Conservation (phyloP, 2,113 vertebrate species). For the Callospermophilus lateralis region DNA sequence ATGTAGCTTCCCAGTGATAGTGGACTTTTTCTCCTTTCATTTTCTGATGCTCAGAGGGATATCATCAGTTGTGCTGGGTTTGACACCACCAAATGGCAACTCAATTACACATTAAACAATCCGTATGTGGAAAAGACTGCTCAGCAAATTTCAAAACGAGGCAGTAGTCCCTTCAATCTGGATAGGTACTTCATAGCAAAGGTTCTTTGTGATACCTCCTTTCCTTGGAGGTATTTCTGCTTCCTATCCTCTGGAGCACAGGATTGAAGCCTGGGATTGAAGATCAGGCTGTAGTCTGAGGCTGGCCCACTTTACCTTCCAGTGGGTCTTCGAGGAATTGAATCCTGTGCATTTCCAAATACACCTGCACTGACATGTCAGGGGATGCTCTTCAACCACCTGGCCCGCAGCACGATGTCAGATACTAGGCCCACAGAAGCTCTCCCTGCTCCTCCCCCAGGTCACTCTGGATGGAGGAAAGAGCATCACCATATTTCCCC, state of each 20-base stretch:
- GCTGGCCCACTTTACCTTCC: conserved; percentile 81
- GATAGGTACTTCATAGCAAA: conserved; percentile 93
- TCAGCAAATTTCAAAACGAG: conserved; percentile 93
- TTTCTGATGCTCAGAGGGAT: conserved; percentile 91
- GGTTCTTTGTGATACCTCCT: conserved; percentile 94
- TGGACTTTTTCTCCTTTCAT: conserved; percentile 92
- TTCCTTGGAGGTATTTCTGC: conserved; percentile 85
- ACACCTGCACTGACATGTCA: neutral
- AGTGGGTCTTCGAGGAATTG: neutral
- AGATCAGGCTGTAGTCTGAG: conserved; percentile 92
- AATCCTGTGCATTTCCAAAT: neutral
- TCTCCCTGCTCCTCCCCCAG: rapidly evolving
- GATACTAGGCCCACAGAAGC: rapidly evolving
- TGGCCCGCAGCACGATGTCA: neutral
- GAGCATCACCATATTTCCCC: neutral
- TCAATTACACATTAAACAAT: conserved; percentile 94
- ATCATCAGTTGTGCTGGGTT: conserved; percentile 93
- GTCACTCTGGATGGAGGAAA: neutral
- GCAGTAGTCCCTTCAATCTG: conserved; percentile 92
- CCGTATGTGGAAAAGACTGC: conserved; percentile 94
- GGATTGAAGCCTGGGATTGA: conserved; percentile 88
- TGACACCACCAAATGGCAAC: conserved; percentile 93
- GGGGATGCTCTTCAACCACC: neutral
- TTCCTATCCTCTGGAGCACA: conserved; percentile 92
- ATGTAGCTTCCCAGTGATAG: conserved; percentile 92